phyloP scores from a whole-genome alignment of 1,140 invertebrate species.

The Drosophila pallidifrons region DNA sequence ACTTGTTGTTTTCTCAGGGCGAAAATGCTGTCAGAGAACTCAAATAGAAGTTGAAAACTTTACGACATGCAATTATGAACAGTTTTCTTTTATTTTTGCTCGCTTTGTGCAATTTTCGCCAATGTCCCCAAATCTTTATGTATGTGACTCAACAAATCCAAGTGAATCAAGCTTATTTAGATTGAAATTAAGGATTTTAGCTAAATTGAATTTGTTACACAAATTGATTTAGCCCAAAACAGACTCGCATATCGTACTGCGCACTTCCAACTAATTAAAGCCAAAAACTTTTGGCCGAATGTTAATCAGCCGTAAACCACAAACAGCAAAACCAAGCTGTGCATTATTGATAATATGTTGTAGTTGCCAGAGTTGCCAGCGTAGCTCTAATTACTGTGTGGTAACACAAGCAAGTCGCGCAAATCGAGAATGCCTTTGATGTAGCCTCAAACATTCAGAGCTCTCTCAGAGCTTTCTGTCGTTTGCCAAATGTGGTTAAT shows the following conservation, averaged over 20 bases:
- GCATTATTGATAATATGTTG: conserved; percentile 72
- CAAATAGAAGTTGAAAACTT: conserved; percentile 67
- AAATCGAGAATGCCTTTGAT: conserved; percentile 60
- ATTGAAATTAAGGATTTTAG: conserved; percentile 43
- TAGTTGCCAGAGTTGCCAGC: conserved; percentile 14
- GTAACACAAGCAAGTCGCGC: conserved; percentile 10
- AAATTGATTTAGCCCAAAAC: conserved; percentile 5
- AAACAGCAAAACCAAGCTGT: conserved; percentile 33
- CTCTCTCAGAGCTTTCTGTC: neutral
- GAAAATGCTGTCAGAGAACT: conserved; percentile 45
- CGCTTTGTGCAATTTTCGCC: neutral
- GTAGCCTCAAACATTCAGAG: conserved; percentile 29
- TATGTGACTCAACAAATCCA: conserved; percentile 12
- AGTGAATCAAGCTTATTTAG: conserved; percentile 32
- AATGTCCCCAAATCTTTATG: neutral
- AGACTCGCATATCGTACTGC: neutral
- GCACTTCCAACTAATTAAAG: conserved; percentile 66
- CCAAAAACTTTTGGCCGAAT: conserved; percentile 32
- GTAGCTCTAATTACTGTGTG: conserved; percentile 62
- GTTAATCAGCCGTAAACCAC: conserved; percentile 57
- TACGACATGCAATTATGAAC: conserved; percentile 64
- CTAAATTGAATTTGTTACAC: conserved; percentile 37
- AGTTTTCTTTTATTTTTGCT: conserved; percentile 20
- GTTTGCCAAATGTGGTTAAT: conserved; percentile 70
- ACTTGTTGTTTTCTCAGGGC: conserved; percentile 56